Evolutionary conservation across 92 coral and sea anemone genomes (phyloP).

Genomic region (Phenganax subtilis): DNA sequence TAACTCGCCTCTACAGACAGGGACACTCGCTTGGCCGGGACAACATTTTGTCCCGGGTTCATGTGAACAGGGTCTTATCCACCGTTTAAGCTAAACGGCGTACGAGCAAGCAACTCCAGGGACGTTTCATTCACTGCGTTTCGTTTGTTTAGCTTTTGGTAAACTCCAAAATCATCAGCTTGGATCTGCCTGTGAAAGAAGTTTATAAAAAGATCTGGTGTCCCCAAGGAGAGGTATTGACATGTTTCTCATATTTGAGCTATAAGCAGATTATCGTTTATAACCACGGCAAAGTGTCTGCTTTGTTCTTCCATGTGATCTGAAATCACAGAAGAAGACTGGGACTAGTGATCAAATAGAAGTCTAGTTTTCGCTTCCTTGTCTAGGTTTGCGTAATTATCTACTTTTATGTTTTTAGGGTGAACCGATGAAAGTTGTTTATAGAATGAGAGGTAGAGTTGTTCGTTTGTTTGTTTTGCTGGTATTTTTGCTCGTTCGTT

Average conservation of each 20-base stretch:
- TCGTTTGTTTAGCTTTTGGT: conserved; percentile 65
- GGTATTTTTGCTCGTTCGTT: too few relatives aligned
- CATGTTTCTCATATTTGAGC: too few relatives aligned
- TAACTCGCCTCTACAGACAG: too few relatives aligned
- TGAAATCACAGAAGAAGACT: too few relatives aligned
- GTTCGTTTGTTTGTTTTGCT: not conserved
- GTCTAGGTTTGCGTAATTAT: not conserved
- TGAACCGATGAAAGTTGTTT: conserved; percentile 90
- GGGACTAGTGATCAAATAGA: too few relatives aligned
- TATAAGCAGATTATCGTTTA: too few relatives aligned
- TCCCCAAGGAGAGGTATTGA: conserved; percentile 90
- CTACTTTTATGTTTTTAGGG: conserved; percentile 51
- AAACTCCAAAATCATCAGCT: conserved; percentile 88
- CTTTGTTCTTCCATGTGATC: not conserved
- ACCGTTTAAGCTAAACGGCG: not conserved
- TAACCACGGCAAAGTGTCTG: not conserved
- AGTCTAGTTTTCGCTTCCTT: too few relatives aligned
- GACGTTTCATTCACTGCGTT: not conserved
- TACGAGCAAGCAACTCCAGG: not conserved
- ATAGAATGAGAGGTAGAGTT: conserved; percentile 92
- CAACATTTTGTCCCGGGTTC: too few relatives aligned
- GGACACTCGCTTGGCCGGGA: too few relatives aligned
- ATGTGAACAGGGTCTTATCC: too few relatives aligned
- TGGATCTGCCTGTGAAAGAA: conserved; percentile 93
- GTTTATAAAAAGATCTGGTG: conserved; percentile 99